Base-by-base conservation (phyloP, 2,888 invertebrate genomes). In the Archaeoteleia sp. region DNA sequence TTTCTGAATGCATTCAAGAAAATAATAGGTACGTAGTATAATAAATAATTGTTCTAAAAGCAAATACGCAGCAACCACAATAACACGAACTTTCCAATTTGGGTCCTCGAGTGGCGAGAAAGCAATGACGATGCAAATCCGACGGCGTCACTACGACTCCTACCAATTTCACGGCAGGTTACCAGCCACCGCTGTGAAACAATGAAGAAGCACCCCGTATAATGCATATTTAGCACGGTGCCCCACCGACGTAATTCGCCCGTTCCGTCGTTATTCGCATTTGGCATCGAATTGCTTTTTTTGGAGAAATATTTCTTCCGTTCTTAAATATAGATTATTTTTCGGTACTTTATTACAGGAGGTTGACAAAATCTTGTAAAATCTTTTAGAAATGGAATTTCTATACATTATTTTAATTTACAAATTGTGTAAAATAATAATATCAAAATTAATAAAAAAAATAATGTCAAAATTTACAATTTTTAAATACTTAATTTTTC, bases 131-230 rank as follows among this genome's bases (percentile, higher is more conserved):
- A 43, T 67, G 82, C 83, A 74, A 70, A 75, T 80, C 68, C 72
- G 55, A 66, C 68, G 78, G 79, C 80, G 79, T 82, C 81, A 74
- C 76, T 78, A 74, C 70, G 79, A 80, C 79, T 81, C 76, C 77
- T 82, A 80, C 76, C 82, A 84, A 84, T 84, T 84, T 84, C 84
- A 83, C 78, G 84, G 78, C 81, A 74, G 75, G 78, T 84, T 84
- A 84, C 74, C 76, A 79, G 73, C 78, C 78, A 79, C 78, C 77
- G 73, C 78, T 75, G 73, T 78, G 80, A 80, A 80, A 83, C 82
- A 82, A 81, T 78, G 79, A 78, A 71, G 71, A 79, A 79, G 74
- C 75, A 72, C 72, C 73, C 67, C 70, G 70, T 74, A 76, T 76
- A 74, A 76, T 75, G 66, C 71, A 71, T 73, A 78, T 78, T 78